Base-by-base conservation (phyloP, 2,113 vertebrate species). In the Puntigrus tetrazona region DNA sequence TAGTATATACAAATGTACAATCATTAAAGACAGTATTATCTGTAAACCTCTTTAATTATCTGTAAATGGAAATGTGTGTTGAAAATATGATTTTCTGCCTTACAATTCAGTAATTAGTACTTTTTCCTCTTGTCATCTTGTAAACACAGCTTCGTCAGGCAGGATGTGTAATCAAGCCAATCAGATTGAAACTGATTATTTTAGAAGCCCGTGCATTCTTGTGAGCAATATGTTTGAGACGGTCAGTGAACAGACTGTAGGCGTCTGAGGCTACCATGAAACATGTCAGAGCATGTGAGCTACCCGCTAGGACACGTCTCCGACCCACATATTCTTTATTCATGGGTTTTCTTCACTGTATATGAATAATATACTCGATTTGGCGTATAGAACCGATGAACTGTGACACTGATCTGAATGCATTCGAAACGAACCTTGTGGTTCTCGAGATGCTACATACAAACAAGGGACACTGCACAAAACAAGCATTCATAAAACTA, bases 211-310 rank as follows among this genome's bases (percentile, higher is more conserved):
- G 43, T 27, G 70, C 38, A 73, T 27, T 16, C 69, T 43, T 45
- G 38, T 43, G 36, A 25, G 38, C 70, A 73, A 73, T 73, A 73
- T 45, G 70, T 45, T 43, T 27, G 38, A 45, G 70, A 43, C 6
- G 70, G 70, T 73, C 38, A 72, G 69, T 72, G 69, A 43, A 43
- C 69, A 73, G 70, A 73, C n/a, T 45, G 70, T 73, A 43, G 70
- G 70, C n/a, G 70, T 73, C 70, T 27, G 38, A 73, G 67, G 34
- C 20, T 25, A 45, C n/a, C 70, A 73, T 7, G 69, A 43, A 72
- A 72, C 69, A 73, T 72, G 36, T 43, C 36, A 43, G 65, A 69
- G 31, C 65, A 11, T 38, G 67, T 70, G 34, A n/a, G 9, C 22
- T 73, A 45, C 13, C 38, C n/a, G n/a, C 70, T 43, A 41, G 36